Conservation (phyloP, 2,113 vertebrate genomes). For the Cyanoderma ruficeps region DNA sequence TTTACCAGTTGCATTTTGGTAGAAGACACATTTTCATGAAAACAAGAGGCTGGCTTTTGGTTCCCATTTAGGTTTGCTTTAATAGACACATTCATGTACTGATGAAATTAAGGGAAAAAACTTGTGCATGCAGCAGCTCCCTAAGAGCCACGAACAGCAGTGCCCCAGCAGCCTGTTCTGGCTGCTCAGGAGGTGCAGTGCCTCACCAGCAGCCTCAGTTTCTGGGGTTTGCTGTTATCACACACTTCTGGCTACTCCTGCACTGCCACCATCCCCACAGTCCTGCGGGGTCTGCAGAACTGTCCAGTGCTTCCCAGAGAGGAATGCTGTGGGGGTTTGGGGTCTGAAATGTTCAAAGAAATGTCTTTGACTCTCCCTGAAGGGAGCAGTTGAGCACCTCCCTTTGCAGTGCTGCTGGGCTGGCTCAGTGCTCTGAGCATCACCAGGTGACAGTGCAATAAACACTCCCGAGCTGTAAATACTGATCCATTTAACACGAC, state of each 20-base stretch:
- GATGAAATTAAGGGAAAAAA: neutral
- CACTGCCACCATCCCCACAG: accelerated
- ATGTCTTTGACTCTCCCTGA: neutral
- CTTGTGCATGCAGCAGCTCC: neutral
- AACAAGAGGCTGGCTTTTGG: neutral
- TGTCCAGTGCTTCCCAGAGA: neutral
- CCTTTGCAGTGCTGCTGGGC: neutral
- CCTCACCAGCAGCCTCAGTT: accelerated
- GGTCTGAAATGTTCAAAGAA: neutral
- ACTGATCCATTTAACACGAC: neutral
- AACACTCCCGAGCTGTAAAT: neutral
- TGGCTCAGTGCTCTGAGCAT: neutral
- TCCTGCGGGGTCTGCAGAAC: neutral
- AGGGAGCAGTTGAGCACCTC: neutral
- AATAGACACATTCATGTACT: neutral
- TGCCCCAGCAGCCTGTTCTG: too few species aligned
- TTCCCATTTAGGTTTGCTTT: neutral
- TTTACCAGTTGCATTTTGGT: neutral
- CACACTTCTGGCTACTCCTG: accelerated
- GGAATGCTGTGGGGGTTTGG: neutral
- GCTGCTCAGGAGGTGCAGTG: neutral
- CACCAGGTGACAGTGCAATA: neutral
- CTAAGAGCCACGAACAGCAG: accelerated
- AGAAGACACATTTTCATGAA: neutral
- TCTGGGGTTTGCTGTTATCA: neutral